Evolutionary conservation across 2,888 invertebrate species (phyloP).

Genomic region (Nomada ferruginata): DNA sequence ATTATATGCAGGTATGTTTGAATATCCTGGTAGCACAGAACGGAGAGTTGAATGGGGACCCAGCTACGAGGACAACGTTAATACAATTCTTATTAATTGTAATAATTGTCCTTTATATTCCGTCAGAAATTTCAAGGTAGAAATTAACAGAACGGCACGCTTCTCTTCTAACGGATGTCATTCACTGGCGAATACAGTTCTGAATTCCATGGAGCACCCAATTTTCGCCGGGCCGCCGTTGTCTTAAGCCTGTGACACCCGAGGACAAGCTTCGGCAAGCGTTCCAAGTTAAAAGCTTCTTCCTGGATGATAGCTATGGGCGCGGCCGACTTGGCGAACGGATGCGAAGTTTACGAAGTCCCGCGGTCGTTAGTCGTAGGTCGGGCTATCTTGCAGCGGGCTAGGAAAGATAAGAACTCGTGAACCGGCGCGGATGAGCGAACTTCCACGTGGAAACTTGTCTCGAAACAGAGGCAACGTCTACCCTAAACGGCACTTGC

Average conservation of each 20-base stretch:
- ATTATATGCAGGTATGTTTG: too few species aligned
- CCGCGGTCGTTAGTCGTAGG: slow-evolving; percentile 64
- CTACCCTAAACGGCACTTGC: slow-evolving; percentile 53
- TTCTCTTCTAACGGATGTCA: too few species aligned
- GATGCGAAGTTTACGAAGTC: slow-evolving; percentile 68
- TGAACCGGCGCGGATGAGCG: slow-evolving; percentile 61
- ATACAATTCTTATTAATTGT: too few species aligned
- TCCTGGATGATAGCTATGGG: slow-evolving; percentile 9
- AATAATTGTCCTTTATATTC: too few species aligned
- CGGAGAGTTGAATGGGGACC: too few species aligned
- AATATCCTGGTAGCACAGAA: too few species aligned
- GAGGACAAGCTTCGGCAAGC: slow-evolving; percentile 29
- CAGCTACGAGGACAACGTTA: too few species aligned
- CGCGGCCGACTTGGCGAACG: slow-evolving; percentile 56
- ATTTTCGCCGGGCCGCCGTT: slow-evolving; percentile 35
- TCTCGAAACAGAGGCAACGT: slow-evolving; percentile 54
- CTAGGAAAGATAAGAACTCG: slow-evolving; percentile 64
- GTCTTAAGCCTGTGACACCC: slow-evolving; percentile 22
- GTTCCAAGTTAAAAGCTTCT: slow-evolving; percentile 44
- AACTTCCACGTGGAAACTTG: slow-evolving; percentile 62
- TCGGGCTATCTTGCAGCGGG: slow-evolving; percentile 55
- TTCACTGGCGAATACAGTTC: not conserved
- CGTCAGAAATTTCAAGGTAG: too few species aligned
- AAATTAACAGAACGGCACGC: too few species aligned
- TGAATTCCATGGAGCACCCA: not conserved